Evolutionary conservation across 1,140 invertebrate species (phyloP).

Genomic region (Augochlora pura): DNA sequence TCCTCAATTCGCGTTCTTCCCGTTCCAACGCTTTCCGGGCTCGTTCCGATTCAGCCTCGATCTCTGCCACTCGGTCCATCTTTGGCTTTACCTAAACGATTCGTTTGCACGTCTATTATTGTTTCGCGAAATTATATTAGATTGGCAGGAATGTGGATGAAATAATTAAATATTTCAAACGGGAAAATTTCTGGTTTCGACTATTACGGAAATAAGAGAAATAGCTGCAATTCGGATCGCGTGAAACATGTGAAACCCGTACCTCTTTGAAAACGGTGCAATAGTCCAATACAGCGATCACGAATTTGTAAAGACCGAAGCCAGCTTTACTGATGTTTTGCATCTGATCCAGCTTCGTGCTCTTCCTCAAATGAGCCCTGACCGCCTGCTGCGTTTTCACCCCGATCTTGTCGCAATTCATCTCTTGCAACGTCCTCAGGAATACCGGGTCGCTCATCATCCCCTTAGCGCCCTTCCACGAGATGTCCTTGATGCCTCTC

Average conservation of each 20-base stretch:
- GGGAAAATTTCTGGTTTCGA: background rate
- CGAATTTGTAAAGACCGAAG: constrained; percentile 90
- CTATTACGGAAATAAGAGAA: too few species aligned
- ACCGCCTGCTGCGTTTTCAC: constrained; percentile 86
- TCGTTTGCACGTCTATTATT: too few species aligned
- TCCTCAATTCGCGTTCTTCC: constrained; percentile 87
- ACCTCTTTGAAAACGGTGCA: constrained; percentile 91
- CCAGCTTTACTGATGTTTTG: constrained; percentile 89
- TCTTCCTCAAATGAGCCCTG: constrained; percentile 85
- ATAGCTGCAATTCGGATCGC: too few species aligned
- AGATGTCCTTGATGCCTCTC: constrained; percentile 89
- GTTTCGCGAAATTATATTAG: too few species aligned
- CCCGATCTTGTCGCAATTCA: constrained; percentile 91
- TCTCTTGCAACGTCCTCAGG: constrained; percentile 88
- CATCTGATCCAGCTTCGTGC: constrained; percentile 88
- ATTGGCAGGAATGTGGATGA: too few species aligned
- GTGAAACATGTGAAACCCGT: background rate
- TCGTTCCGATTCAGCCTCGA: constrained; percentile 85
- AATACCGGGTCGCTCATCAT: constrained; percentile 96
- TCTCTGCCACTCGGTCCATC: constrained; percentile 88
- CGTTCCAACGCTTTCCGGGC: constrained; percentile 87
- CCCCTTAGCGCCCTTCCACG: constrained; percentile 93
- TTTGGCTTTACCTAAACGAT: constrained; percentile 87
- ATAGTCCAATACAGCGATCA: constrained; percentile 91
- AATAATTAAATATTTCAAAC: too few species aligned